Percentiles rank a stretch among this genome's conserved stretches.
phyloP scores from a whole-genome alignment of 1,140 invertebrate genomes.

The Leptopilina clavipes region DNA sequence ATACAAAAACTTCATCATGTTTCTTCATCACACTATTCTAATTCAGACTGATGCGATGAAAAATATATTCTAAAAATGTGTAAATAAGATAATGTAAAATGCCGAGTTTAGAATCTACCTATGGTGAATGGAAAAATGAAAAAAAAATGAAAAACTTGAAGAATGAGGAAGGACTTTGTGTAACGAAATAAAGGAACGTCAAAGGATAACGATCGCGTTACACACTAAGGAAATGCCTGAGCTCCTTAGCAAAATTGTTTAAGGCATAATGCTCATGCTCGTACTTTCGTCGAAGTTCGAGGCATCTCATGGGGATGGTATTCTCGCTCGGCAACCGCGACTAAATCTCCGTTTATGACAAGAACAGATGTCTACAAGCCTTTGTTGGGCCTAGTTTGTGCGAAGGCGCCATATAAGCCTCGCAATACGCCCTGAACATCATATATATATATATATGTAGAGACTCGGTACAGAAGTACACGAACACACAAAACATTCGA shows the following conservation, averaged over 20 bases:
- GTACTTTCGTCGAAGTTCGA: constrained; percentile 28
- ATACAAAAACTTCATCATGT: no score
- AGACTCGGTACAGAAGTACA: constrained; percentile 52
- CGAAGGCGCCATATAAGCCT: constrained; percentile 68
- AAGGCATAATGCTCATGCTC: background rate
- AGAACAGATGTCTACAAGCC: constrained; percentile 72
- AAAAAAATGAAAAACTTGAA: background rate
- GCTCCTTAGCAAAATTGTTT: constrained; percentile 33
- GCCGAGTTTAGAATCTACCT: background rate
- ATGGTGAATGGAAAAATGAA: background rate
- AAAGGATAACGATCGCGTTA: constrained; percentile 28
- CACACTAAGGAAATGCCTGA: constrained; percentile 28
- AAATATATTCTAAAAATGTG: no score
- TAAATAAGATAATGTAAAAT: no score
- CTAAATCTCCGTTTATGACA: constrained; percentile 72
- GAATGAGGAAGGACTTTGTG: constrained; percentile 5
- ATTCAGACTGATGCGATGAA: no score
- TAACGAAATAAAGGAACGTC: constrained; percentile 31
- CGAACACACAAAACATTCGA: constrained; percentile 53
- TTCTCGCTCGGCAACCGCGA: constrained; percentile 49
- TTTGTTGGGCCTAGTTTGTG: constrained; percentile 70
- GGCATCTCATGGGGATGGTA: constrained; percentile 29
- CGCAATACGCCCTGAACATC: constrained; percentile 42
- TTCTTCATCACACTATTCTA: no score
- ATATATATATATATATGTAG: background rate